A percentile compares a stretch with the other conserved stretches of the same genome.
Evolutionary conservation across 2,797 vertebrate genomes (phyloP).

Genomic region (Anabas testudineus): DNA sequence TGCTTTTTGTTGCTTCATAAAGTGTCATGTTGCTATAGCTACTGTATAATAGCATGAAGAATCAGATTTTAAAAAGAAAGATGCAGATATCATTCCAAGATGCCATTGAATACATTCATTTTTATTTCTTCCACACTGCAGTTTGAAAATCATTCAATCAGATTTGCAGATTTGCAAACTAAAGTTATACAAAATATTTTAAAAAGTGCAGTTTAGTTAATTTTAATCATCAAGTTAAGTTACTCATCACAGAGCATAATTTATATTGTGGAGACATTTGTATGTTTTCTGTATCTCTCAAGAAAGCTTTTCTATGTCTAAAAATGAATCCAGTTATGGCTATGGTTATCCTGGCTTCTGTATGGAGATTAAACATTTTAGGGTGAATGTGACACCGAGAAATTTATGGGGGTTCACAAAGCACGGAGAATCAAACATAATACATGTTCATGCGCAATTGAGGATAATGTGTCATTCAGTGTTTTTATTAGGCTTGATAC

Average conservation of each 20-base stretch:
- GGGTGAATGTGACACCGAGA: neutral
- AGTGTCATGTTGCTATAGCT: neutral
- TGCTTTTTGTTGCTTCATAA: neutral
- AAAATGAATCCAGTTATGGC: neutral
- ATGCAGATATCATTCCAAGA: constrained; percentile 4
- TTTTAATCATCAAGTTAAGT: constrained; percentile 9
- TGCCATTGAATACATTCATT: constrained; percentile 12
- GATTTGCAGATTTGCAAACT: constrained; percentile 16
- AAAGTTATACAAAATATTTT: constrained; percentile 12
- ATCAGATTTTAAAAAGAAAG: neutral
- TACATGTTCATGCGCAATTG: neutral
- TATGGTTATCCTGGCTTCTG: neutral
- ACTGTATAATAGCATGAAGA: too few relatives aligned
- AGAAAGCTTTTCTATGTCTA: neutral
- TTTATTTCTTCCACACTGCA: constrained; percentile 15
- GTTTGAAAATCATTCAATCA: neutral
- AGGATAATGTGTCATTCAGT: neutral
- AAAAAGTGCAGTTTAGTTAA: neutral
- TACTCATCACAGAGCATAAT: constrained; percentile 46
- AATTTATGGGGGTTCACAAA: neutral
- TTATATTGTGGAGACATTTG: neutral
- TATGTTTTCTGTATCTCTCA: neutral
- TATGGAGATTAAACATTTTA: neutral
- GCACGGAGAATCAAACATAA: neutral
- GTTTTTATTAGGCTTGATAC: neutral